Conservation (phyloP, 1,140 invertebrate species). For the Pachypeltis micranthus region DNA sequence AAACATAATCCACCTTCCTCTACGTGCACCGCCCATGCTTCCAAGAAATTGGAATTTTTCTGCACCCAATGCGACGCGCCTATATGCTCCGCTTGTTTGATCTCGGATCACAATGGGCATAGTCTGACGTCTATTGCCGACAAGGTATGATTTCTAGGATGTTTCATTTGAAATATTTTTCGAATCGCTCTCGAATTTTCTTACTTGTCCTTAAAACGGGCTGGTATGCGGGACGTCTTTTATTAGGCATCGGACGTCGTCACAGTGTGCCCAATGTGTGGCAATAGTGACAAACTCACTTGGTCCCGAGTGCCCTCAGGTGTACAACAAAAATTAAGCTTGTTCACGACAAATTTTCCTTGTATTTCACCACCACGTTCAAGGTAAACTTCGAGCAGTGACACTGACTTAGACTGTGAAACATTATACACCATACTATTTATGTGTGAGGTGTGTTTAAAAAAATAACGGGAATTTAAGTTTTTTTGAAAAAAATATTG, state of each 20-base stretch:
- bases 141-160: slow-evolving; percentile 22
- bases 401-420: too few species aligned
- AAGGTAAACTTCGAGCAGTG: too few species aligned
- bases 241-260: too few species aligned
- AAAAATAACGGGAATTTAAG: too few species aligned
- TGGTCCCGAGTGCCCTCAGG: too few species aligned
- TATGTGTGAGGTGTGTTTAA: too few species aligned
- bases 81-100: slow-evolving; percentile 33
- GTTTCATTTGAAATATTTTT: not conserved
- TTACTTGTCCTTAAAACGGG: too few species aligned
- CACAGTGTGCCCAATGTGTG: not conserved
- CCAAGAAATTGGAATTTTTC: slow-evolving; percentile 29
- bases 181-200: not conserved
- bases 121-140: slow-evolving; percentile 22
- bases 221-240: not conserved
- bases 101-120: slow-evolving; percentile 33
- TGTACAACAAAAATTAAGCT: too few species aligned
- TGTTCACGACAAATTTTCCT: too few species aligned
- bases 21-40: slow-evolving; percentile 23
- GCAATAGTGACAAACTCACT: not conserved
- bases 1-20: slow-evolving; percentile 24
- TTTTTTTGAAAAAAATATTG: too few species aligned
- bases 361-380: too few species aligned
- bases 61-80: slow-evolving; percentile 33
- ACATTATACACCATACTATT: too few species aligned